phyloP scores from a whole-genome alignment of 2,888 invertebrate genomes.

The Diplazon laetatorius region DNA sequence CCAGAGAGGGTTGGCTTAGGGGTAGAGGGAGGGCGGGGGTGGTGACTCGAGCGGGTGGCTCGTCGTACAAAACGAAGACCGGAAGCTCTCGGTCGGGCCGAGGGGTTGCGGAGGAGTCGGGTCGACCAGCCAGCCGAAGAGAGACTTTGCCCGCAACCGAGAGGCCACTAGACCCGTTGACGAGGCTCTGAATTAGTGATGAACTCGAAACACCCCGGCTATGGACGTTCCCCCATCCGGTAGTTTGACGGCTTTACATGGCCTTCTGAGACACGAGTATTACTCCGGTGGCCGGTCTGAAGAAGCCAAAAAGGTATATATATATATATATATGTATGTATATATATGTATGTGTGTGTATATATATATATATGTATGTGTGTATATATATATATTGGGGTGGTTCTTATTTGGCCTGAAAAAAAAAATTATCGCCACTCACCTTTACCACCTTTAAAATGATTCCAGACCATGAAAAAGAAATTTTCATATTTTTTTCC shows the following conservation, averaged over 20 bases:
- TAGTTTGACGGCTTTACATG: conserved; percentile 46
- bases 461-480: too few relatives aligned
- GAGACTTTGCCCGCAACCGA: conserved; percentile 63
- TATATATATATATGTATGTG: too few relatives aligned
- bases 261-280: conserved; percentile 48
- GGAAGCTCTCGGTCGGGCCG: conserved; percentile 54
- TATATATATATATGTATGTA: too few relatives aligned
- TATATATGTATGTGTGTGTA: too few relatives aligned
- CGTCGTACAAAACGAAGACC: conserved; percentile 32
- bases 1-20: conserved; percentile 18
- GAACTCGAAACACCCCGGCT: conserved; percentile 65
- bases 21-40: too few relatives aligned
- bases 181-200: conserved; percentile 77
- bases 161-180: conserved; percentile 73
- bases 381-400: too few relatives aligned
- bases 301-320: conserved; percentile 29
- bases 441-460: too few relatives aligned
- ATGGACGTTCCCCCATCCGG: conserved; percentile 43
- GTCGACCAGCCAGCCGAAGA: conserved; percentile 56
- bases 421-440: too few relatives aligned
- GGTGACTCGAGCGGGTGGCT: conserved; percentile 48
- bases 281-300: conserved; percentile 39
- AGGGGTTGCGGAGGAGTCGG: conserved; percentile 37
- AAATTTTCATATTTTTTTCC: too few relatives aligned
- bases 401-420: too few relatives aligned